Percentiles rank a stretch among this genome's conserved stretches.
Evolutionary conservation across 2,888 invertebrate species (phyloP).

Genomic region (Nomada goodeniana): DNA sequence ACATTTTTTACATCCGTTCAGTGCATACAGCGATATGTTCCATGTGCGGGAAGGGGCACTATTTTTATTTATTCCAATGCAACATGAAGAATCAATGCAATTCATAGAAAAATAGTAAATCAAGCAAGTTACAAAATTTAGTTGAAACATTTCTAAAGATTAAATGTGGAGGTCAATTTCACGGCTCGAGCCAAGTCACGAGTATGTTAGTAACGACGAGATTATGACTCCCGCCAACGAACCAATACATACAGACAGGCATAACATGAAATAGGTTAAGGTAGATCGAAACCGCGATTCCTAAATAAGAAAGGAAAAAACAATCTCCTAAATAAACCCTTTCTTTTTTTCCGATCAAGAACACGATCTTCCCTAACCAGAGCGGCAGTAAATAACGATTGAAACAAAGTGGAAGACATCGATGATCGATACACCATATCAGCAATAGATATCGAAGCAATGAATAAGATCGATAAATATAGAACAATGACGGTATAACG

Average conservation of each 20-base stretch:
- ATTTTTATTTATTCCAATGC: no score
- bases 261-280: conserved; percentile 62
- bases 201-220: conserved; percentile 38
- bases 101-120: no score
- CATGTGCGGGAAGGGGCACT: no score
- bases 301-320: not conserved
- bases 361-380: not conserved
- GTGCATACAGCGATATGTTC: no score
- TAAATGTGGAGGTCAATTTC: conserved; percentile 58
- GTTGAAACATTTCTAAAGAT: conserved; percentile 40
- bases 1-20: no score
- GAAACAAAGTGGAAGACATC: conserved; percentile 6
- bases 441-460: conserved; percentile 38
- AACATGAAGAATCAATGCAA: no score
- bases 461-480: conserved; percentile 34
- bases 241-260: conserved; percentile 28
- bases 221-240: conserved; percentile 56
- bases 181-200: conserved; percentile 53
- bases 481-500: conserved; percentile 22
- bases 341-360: not conserved
- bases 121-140: conserved; percentile 2
- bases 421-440: conserved; percentile 39
- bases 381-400: not conserved
- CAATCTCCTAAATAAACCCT: not conserved
- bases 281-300: not conserved